Evolutionary conservation across 2,113 vertebrate genomes (phyloP).

Genomic region (Neopipo cinnamomea): DNA sequence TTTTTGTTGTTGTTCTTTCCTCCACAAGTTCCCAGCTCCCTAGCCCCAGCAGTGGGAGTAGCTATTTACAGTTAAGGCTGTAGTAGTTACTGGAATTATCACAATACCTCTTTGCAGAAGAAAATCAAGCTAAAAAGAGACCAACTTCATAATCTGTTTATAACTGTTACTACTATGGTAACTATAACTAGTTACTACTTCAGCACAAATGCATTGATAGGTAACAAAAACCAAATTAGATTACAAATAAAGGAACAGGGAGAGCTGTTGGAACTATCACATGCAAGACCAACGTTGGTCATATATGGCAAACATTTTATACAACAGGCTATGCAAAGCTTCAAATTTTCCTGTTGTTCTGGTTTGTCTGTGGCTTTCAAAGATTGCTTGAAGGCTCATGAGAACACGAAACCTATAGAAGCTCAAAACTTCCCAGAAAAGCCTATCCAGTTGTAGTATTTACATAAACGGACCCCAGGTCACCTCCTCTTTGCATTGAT

Average conservation of each 20-base stretch:
- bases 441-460: not conserved
- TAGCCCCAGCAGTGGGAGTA: not conserved
- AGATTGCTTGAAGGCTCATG: not conserved
- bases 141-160: not conserved
- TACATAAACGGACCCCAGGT: not conserved
- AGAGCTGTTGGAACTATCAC: not conserved
- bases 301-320: not conserved
- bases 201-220: not conserved
- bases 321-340: not conserved
- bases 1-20: not conserved
- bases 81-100: not conserved
- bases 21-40: not conserved
- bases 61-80: constrained; percentile 12
- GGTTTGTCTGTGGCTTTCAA: not conserved
- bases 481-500: not conserved
- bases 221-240: not conserved
- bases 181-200: not conserved
- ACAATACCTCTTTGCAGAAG: not conserved
- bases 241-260: not conserved
- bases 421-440: not conserved
- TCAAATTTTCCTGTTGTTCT: not conserved
- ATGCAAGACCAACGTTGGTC: not conserved
- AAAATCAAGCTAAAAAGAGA: not conserved
- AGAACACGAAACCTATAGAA: not conserved
- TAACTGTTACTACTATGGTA: not conserved